These are phyloP conservation scores for Spatula versicolor DNA, from an alignment of 2,797 vertebrate genomes.

Conservation along the genomic window DNA sequence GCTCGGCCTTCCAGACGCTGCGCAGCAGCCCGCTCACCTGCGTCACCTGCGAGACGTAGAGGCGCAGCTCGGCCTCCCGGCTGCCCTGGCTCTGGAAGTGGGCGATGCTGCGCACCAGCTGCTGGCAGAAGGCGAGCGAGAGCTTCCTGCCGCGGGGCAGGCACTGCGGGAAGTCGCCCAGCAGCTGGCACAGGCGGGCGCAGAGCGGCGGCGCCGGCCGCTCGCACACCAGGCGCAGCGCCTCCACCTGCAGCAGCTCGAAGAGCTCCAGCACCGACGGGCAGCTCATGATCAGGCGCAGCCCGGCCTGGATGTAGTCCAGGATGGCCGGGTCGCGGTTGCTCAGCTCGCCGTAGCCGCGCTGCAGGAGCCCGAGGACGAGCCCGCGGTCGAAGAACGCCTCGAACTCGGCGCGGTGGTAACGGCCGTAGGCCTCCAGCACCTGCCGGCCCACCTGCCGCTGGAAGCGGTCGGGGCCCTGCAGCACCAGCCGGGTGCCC, in stretches of 20 bases:
- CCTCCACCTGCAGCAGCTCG: conserved; percentile 89
- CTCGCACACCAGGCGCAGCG: conserved; percentile 92
- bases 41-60: conserved; percentile 93
- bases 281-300: conserved; percentile 95
- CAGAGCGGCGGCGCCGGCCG: conserved; percentile 88
- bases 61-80: conserved; percentile 89
- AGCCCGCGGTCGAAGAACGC: conserved; percentile 90
- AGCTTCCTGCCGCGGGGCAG: conserved; percentile 89
- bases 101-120: conserved; percentile 94
- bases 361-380: conserved; percentile 89
- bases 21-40: conserved; percentile 92
- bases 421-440: conserved; percentile 94
- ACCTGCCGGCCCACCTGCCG: conserved; percentile 94
- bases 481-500: conserved; percentile 89
- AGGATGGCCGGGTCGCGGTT: conserved; percentile 88
- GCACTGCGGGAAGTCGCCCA: conserved; percentile 95
- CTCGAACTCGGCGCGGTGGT: conserved; percentile 93
- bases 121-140: conserved; percentile 92
- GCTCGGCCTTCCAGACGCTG: conserved; percentile 95
- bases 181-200: conserved; percentile 89
- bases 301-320: conserved; percentile 92
- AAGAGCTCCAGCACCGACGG: conserved; percentile 95
- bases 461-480: conserved; percentile 92
- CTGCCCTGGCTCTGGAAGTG: conserved; percentile 90
- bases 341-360: conserved; percentile 88